phyloP scores from a whole-genome alignment of 2,113 vertebrate species.

The Pandion haliaetus region DNA sequence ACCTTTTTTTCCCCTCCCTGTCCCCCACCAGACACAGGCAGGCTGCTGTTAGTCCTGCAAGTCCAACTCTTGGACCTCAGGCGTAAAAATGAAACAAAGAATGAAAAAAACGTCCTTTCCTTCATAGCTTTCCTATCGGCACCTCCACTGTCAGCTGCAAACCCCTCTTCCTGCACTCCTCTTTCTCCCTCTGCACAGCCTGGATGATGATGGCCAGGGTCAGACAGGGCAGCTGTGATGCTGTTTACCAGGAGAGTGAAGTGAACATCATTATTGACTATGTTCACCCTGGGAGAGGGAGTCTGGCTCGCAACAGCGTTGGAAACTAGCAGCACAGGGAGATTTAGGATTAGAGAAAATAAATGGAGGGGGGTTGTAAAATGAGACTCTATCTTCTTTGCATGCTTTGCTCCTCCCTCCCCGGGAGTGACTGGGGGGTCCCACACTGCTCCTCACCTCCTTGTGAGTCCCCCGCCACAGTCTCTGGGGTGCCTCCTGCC shows the following conservation, averaged over 20 bases:
- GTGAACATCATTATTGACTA: not conserved
- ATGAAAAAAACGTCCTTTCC: not conserved
- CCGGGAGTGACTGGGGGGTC: not conserved
- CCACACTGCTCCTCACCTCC: not conserved
- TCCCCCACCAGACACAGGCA: not conserved
- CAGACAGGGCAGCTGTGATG: not conserved
- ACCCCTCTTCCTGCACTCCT: not conserved
- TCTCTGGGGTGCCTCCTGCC: not conserved
- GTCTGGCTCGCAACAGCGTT: not conserved
- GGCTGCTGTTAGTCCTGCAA: not conserved
- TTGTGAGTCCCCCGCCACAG: fast-evolving
- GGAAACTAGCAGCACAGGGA: not conserved
- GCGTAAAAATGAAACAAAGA: not conserved
- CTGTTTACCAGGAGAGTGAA: not conserved
- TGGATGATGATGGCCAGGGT: not conserved
- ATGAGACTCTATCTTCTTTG: not conserved
- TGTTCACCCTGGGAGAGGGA: not conserved
- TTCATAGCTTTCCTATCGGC: not conserved
- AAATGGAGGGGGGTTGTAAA: not conserved
- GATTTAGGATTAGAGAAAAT: not conserved
- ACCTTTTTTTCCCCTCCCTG: not conserved
- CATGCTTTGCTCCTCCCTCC: not conserved
- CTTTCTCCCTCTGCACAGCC: not conserved
- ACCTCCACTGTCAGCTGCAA: not conserved
- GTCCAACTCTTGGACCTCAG: not conserved